A percentile compares a stretch with the other conserved stretches of the same genome.
Conservation (phyloP, 1,140 invertebrate species). For the Delia radicum region DNA sequence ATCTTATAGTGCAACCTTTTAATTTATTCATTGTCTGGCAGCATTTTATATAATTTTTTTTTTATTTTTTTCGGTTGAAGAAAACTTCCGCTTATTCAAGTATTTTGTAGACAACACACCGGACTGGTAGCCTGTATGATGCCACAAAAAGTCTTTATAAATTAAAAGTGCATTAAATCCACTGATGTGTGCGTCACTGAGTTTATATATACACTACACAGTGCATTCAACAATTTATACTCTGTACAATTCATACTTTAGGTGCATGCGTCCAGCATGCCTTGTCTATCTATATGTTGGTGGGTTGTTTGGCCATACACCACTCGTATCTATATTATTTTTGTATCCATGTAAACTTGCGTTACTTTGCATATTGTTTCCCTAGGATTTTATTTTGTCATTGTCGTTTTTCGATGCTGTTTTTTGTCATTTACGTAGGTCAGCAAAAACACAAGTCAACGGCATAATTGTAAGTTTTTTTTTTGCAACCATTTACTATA, state of each 20-base stretch:
- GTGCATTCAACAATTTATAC: too few relatives aligned
- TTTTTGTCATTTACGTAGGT: background rate
- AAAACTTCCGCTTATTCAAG: background rate
- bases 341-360: background rate
- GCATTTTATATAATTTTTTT: background rate
- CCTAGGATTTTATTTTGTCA: background rate
- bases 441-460: background rate
- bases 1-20: background rate
- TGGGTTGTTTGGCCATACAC: background rate
- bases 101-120: background rate
- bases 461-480: background rate
- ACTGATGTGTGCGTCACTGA: background rate
- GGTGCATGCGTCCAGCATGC: background rate
- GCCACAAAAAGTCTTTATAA: background rate
- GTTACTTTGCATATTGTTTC: background rate
- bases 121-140: background rate
- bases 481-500: background rate
- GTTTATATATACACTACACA: background rate
- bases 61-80: background rate
- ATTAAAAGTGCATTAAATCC: background rate
- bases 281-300: too few relatives aligned
- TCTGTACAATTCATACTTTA: background rate
- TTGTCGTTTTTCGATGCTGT: background rate
- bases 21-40: background rate
- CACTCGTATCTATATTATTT: too few relatives aligned